Percentiles rank a stretch among this genome's conserved stretches.
phyloP scores from a whole-genome alignment of 2,113 vertebrate species.

The Crotalus horridus region DNA sequence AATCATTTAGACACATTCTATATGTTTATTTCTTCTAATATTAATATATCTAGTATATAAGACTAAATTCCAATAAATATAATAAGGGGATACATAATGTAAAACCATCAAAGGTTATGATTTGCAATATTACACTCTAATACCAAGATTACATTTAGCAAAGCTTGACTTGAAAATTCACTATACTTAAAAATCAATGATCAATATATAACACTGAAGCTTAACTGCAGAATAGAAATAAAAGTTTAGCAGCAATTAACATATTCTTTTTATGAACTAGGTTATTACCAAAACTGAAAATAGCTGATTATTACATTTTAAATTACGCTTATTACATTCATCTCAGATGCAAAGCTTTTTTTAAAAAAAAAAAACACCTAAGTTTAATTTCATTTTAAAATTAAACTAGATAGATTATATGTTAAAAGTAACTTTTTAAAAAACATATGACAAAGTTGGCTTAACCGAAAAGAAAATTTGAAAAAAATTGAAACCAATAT shows the following conservation, averaged over 20 bases:
- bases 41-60: not conserved
- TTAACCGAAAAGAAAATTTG: not conserved
- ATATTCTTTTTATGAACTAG: not conserved
- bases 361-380: not conserved
- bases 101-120: not conserved
- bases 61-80: not conserved
- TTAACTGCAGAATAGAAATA: not conserved
- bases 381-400: not conserved
- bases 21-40: not conserved
- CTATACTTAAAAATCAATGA: not conserved
- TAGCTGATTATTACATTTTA: not conserved
- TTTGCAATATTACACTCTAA: not conserved
- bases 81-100: not conserved
- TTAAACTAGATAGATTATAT: not conserved
- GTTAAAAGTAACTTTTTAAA: not conserved
- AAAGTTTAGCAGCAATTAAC: not conserved
- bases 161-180: not conserved
- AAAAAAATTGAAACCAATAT: not conserved
- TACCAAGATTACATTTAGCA: not conserved
- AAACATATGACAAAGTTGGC: conserved; percentile 4
- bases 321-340: not conserved
- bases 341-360: conserved; percentile 2
- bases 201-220: not conserved
- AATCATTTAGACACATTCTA: not conserved
- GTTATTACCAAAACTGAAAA: not conserved